Percentiles rank a stretch among this genome's conserved stretches.
phyloP scores from a whole-genome alignment of 2,113 vertebrate genomes.

The Sminthopsis crassicaudata region DNA sequence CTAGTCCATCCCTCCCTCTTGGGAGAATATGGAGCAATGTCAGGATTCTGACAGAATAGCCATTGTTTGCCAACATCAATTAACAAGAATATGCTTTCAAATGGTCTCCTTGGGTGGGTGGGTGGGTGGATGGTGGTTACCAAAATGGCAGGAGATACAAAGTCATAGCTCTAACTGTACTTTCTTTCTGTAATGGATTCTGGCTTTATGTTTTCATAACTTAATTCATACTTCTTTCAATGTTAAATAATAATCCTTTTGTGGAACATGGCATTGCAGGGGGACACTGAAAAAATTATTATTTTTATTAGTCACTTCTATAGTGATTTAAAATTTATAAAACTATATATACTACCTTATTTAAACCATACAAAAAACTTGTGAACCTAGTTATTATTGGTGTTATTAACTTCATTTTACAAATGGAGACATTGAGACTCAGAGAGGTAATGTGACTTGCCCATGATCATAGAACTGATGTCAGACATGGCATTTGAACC shows the following conservation, averaged over 20 bases:
- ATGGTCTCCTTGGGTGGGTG: neutral
- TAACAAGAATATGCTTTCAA: neutral
- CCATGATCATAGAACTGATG: neutral
- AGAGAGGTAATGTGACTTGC: neutral
- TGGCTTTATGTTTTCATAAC: conserved; percentile 23
- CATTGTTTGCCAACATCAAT: neutral
- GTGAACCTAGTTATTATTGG: neutral
- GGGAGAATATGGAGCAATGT: neutral
- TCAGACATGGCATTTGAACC: neutral
- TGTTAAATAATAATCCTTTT: conserved; percentile 5
- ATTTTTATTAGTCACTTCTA: neutral
- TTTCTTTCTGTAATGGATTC: neutral
- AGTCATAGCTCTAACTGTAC: neutral
- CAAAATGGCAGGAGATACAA: neutral
- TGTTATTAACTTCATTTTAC: neutral
- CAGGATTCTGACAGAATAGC: neutral
- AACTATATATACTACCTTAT: neutral
- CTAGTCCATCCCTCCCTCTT: neutral
- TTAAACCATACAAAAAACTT: neutral
- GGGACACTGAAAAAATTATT: conserved; percentile 26
- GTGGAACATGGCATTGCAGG: conserved; percentile 18
- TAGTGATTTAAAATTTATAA: neutral
- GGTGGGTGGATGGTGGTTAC: neutral
- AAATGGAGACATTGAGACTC: neutral
- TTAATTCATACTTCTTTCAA: neutral